Evolutionary conservation across 2,797 vertebrate genomes (phyloP).

Genomic region (Miopithecus talapoin): DNA sequence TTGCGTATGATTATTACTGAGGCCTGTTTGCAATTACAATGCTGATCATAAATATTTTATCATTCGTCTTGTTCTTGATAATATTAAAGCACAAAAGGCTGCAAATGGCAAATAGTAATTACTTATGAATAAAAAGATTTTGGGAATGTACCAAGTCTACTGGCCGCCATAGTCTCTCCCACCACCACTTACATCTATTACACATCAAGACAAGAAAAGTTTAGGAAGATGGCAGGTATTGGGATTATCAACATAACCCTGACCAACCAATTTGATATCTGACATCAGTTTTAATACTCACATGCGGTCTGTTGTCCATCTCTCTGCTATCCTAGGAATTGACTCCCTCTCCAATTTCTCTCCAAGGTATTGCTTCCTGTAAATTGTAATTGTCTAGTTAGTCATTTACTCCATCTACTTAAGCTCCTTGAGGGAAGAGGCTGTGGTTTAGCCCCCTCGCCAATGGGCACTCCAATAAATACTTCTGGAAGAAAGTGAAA

Average conservation of each 20-base stretch:
- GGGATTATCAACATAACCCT: not conserved
- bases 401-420: not conserved
- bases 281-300: constrained; percentile 57
- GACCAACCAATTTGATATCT: not conserved
- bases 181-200: not conserved
- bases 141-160: not conserved
- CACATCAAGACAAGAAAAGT: not conserved
- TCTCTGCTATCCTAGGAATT: constrained; percentile 22
- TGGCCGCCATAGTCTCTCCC: not conserved
- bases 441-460: not conserved
- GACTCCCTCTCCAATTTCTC: constrained; percentile 23
- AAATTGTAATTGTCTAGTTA: constrained; percentile 47
- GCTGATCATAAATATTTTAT: not conserved
- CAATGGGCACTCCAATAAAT: not conserved
- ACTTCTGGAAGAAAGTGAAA: not conserved
- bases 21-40: not conserved
- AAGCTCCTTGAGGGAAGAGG: not conserved
- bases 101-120: not conserved
- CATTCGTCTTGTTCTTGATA: not conserved
- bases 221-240: not conserved
- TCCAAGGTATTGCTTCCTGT: constrained; percentile 60
- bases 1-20: not conserved
- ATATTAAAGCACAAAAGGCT: not conserved
- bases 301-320: constrained; percentile 13
- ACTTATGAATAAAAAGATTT: not conserved